Base-by-base conservation (phyloP, 2,888 invertebrate genomes). In the Drosophila atripex region DNA sequence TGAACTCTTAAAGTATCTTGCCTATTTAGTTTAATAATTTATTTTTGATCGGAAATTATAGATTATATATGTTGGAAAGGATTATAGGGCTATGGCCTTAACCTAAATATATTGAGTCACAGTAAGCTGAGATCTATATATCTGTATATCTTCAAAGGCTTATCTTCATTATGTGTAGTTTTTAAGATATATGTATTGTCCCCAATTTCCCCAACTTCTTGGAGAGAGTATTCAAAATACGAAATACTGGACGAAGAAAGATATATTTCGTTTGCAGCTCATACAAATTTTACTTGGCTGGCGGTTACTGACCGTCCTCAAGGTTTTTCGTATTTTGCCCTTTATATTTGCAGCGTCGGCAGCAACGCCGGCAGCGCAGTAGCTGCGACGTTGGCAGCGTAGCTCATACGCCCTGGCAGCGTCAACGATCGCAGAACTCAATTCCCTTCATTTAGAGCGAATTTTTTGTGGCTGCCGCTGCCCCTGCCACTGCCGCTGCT, bases 221-320 rank as follows among this genome's bases (percentile, higher is more conserved):
- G 39, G 50, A n/a, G 18, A 71, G 75, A 14, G 80, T 69, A 71
- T 70, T 64, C 69, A 63, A 41, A 53, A 69, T 71, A 60, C 60
- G 49, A 53, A 70, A 70, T 52, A 59, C 47, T 16, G 2, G 1
- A 51, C 59, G 64, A 58, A 49, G 74, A 79, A 74, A 72, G 76
- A 80, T 72, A 75, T 71, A 63, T 76, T 84, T 80, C 72, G 76
- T 77, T 77, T 64, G 73, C 73, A 77, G 77, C 75, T 80, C 87
- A 83, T 87, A 83, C 87, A 85, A 83, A 83, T 83, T 83, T 83
- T 80, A 84, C 82, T 87, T 85, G 87, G 82, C 87, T 86, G 82
- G 76, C 84, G 88, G 89, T 89, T 88, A 88, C 88, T 85, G 88
- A 88, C 88, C 88, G 89, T 88, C 89, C 89, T 88, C 89, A 88